Conservation (phyloP, 2,888 invertebrate genomes). For the Scaptomyza polygonia region DNA sequence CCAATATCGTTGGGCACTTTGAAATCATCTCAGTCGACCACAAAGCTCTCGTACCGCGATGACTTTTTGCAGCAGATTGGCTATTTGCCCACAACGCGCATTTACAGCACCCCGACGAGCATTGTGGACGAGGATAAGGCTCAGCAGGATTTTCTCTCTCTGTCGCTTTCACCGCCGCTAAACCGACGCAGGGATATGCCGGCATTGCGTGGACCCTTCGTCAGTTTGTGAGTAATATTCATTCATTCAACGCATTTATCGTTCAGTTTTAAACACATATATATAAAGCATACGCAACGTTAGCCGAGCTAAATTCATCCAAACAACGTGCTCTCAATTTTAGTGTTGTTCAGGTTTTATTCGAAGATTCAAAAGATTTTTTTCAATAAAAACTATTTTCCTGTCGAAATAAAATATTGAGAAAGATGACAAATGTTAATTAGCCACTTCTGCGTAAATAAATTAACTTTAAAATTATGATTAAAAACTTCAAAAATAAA, state of each 20-base stretch:
- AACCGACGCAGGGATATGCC: conserved; percentile 84
- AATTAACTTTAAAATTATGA: not conserved
- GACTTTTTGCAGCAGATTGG: conserved; percentile 84
- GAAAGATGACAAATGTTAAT: no score
- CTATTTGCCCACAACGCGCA: conserved; percentile 83
- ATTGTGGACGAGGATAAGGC: conserved; percentile 82
- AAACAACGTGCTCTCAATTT: conserved; percentile 37
- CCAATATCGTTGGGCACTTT: conserved; percentile 68
- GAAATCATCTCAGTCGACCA: conserved; percentile 81
- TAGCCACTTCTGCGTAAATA: no score
- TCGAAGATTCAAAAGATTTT: no score
- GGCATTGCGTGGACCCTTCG: conserved; percentile 83
- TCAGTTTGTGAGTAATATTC: conserved; percentile 83
- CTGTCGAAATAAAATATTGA: no score
- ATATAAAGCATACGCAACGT: conserved; percentile 25
- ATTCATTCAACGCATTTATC: conserved; percentile 2
- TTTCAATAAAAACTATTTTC: no score
- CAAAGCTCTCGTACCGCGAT: conserved; percentile 83
- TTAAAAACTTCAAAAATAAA: not conserved
- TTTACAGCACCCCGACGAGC: conserved; percentile 81
- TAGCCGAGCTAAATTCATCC: conserved; percentile 43
- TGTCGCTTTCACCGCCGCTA: conserved; percentile 84
- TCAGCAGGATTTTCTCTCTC: conserved; percentile 84
- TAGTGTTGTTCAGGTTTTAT: no score
- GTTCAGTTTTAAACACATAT: conserved; percentile 11